Conservation (phyloP, 2,113 vertebrate genomes). For the Sylvia atricapilla region DNA sequence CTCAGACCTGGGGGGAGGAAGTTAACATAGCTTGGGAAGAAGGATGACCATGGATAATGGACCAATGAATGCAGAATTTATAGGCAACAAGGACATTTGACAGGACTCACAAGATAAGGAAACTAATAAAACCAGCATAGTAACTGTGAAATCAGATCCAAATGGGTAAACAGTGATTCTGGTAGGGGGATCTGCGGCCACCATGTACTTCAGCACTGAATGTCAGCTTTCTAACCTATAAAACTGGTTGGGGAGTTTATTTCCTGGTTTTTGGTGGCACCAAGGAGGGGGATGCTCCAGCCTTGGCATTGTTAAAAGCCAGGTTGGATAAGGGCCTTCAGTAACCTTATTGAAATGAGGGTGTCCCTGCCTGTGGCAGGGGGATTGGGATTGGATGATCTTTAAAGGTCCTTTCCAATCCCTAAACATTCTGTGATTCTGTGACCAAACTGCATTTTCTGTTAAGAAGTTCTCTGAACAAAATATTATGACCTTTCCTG, state of each 20-base stretch:
- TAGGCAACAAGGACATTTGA: not conserved
- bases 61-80: not conserved
- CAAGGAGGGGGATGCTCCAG: not conserved
- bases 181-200: rapidly evolving
- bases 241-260: not conserved
- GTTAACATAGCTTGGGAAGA: not conserved
- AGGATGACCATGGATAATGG: not conserved
- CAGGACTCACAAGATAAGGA: not conserved
- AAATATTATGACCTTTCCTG: not conserved
- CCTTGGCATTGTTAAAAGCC: not conserved
- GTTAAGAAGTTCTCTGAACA: not conserved
- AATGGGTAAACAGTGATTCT: not conserved
- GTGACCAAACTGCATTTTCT: not conserved
- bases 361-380: not conserved
- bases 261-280: not conserved
- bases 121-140: not conserved
- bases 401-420: not conserved
- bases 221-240: not conserved
- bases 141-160: not conserved
- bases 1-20: not conserved
- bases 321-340: not conserved
- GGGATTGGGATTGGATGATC: not conserved
- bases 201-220: not conserved
- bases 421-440: not conserved
- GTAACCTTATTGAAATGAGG: not conserved